Base-by-base conservation (phyloP, 1,140 invertebrate genomes). In the Drosophila sp. region DNA sequence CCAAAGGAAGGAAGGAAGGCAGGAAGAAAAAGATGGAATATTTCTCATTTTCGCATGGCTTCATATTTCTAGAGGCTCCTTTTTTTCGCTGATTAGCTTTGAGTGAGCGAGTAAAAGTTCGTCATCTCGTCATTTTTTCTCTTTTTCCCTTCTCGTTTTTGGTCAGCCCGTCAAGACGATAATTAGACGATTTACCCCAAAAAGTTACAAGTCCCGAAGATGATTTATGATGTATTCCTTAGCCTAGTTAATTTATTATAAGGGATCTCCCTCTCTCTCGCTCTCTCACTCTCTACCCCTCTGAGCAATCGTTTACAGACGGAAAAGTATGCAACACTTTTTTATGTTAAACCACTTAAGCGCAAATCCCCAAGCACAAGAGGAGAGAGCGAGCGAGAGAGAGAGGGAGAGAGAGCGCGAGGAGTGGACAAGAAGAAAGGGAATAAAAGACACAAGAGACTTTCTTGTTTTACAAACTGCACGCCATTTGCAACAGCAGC, bases 311-410 rank as follows among this genome's bases (percentile, higher is more conserved):
- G 41, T 60, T 81, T 72, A 68, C 35, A 30, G 33, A 30, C 29
- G 60, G 40, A 76, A 74, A 72, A 72, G 78, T 75, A 76, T 85
- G 83, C 79, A 76, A 86, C 83, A 79, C 47, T 86, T 72, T 65
- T 66, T 72, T 60, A 55, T 67, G 60, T 23, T 33, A 63, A 33
- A 66, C 66, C 75, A 86, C 68, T 86, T 76, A 68, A 72, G 67
- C 61, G 66, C 66, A 65, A 76, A 81, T 76, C 64, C 75, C 75
- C 27, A 63, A 50, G 44, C 25, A 50, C 4, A 33, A 47, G 35
- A 61, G 0, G 17, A 10, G 56, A 60, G 23, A 29, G 29, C 40
- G 4, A 57, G 23, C 47, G 10, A 63, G 7, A n/a, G 32, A 44
- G 35, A 35, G 7, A 50, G 8, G 10, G 27, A 47, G 4, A 55